Conservation (phyloP, 2,888 invertebrate species). For the Mythimna ferrago region DNA sequence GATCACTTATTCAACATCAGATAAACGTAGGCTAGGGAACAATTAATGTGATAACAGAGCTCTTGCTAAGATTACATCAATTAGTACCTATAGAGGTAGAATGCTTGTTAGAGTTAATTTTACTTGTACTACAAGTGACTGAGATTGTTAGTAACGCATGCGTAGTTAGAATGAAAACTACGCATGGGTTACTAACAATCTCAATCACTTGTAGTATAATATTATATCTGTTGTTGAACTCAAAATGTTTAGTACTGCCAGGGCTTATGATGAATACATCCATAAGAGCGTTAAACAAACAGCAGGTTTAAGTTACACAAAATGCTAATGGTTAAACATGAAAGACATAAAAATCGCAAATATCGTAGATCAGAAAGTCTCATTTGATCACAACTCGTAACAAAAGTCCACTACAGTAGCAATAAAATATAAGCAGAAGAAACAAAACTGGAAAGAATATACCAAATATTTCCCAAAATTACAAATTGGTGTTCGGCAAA, state of each 20-base stretch:
- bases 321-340: too few relatives aligned
- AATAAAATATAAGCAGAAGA: background rate
- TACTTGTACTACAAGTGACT: background rate
- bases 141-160: slow-evolving; percentile 9
- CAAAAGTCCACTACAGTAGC: background rate
- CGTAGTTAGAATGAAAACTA: background rate
- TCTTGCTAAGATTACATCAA: slow-evolving; percentile 40
- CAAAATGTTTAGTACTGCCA: background rate
- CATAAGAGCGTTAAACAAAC: background rate
- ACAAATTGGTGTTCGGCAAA: background rate
- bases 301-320: background rate
- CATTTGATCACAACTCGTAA: too few relatives aligned
- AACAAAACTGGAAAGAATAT: background rate
- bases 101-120: slow-evolving; percentile 39
- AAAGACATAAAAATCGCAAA: too few relatives aligned
- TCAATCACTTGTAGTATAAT: too few relatives aligned
- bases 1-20: slow-evolving; percentile 45
- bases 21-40: slow-evolving; percentile 34
- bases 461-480: background rate
- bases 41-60: slow-evolving; percentile 44
- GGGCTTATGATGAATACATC: background rate
- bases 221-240: background rate
- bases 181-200: too few relatives aligned
- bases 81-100: slow-evolving; percentile 27
- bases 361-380: too few relatives aligned